Base-by-base conservation (phyloP, 2,888 invertebrate species). In the Pycnomerus fuliginosus region DNA sequence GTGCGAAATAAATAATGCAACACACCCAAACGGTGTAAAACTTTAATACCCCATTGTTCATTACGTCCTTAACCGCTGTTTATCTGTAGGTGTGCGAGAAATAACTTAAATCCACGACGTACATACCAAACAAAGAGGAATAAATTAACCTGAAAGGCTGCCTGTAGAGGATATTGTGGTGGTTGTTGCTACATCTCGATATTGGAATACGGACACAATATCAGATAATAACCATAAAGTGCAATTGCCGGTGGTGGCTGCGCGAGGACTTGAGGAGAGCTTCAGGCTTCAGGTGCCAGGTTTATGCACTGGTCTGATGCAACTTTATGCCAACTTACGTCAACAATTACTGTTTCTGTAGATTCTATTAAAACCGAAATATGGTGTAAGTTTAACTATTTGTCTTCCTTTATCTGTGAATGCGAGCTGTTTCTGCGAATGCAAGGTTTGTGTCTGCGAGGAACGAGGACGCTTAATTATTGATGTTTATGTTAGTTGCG, bases 181-280 rank as follows among this genome's bases (percentile, higher is more conserved):
- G 38, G 30, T 30, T 22, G 20, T 13, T 16, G 39, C 23, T 25
- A 8, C 31, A 39, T 39, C 39, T 30, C 10, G 31, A 39, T 39
- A 39, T 16, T 7, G 16, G 31, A 12, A 23, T 30, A 47, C 45
- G 41, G 42, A 52, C 39, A 44, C 41, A 46, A 35, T 45, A 48
- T 50, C 49, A 53, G 53, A 52, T 52, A 48, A 56, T 56, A 52
- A 54, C 52, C 53, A 54, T 54, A 55, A 53, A 58, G 49, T 55
- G 51, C 51, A 54, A 53, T 51, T 53, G 46, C 52, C 44, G 39
- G 45, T 53, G 48, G 53, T 44, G 40, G 52, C 46, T 49, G 23
- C 3, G 3, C 5, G 4, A 16, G 4, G 3, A n/a, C n/a, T n/a
- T n/a, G n/a, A n/a, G n/a, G n/a, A n/a, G n/a, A n/a, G n/a, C n/a